phyloP scores from a whole-genome alignment of 2,797 vertebrate genomes.

The Scleropages formosus region DNA sequence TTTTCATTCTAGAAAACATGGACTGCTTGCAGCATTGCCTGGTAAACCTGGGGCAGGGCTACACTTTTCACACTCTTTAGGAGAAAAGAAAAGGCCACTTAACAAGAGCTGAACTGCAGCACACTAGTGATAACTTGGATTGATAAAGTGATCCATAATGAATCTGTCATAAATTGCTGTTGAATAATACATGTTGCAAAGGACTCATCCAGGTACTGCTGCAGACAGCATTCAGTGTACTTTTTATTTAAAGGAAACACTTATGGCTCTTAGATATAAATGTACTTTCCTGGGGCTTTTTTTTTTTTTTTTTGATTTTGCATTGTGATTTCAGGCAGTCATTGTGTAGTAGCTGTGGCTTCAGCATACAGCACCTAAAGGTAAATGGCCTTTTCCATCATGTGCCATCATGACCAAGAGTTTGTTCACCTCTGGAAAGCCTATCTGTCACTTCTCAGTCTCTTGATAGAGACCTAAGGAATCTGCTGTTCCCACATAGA shows the following conservation, averaged over 20 bases:
- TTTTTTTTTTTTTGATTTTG: no score
- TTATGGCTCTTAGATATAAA: no score
- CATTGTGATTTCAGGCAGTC: no score
- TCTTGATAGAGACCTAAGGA: constrained; percentile 23
- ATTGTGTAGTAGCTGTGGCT: no score
- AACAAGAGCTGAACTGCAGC: constrained; percentile 33
- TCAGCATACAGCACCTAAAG: background rate
- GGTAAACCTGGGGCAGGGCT: constrained; percentile 10
- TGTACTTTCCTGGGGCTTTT: no score
- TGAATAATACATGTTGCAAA: constrained; percentile 73
- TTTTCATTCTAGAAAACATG: constrained; percentile 54
- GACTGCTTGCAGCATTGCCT: constrained; percentile 47
- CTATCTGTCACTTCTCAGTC: constrained; percentile 8
- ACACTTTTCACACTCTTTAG: constrained; percentile 28
- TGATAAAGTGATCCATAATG: constrained; percentile 70
- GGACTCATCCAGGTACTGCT: no score
- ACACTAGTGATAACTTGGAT: constrained; percentile 55
- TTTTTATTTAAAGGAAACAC: no score
- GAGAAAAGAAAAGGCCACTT: constrained; percentile 36
- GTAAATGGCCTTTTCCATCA: background rate
- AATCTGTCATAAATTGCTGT: constrained; percentile 67
- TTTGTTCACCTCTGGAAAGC: background rate
- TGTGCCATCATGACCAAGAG: background rate
- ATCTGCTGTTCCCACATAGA: constrained; percentile 47
- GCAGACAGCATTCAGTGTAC: no score